Percentiles rank a stretch among this genome's conserved stretches.
phyloP scores from a whole-genome alignment of 2,888 invertebrate genomes.

The Loripinus fragilis region DNA sequence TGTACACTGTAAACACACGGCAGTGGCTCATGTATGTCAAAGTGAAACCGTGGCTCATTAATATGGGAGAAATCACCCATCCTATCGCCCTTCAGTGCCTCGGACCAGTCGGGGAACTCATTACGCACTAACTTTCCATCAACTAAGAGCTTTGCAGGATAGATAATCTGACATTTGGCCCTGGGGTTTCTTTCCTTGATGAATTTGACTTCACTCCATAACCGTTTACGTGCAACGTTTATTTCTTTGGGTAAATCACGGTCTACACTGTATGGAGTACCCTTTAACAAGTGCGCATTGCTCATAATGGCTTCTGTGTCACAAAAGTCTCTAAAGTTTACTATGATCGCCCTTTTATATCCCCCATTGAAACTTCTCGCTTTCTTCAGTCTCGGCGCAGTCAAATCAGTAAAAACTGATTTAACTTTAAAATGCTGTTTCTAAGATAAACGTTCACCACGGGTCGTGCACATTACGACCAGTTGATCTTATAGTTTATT shows the following conservation, averaged over 20 bases:
- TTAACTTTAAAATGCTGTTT: too few relatives aligned
- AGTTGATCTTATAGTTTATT: too few relatives aligned
- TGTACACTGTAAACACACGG: too few relatives aligned
- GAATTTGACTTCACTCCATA: not conserved
- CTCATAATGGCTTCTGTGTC: not conserved
- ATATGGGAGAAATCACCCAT: not conserved
- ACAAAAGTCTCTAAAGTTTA: not conserved
- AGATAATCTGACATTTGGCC: not conserved
- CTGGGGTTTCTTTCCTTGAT: not conserved
- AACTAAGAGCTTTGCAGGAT: not conserved
- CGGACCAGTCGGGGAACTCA: not conserved
- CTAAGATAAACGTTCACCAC: too few relatives aligned
- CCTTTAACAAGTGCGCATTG: not conserved
- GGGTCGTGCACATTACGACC: too few relatives aligned
- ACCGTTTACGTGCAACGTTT: not conserved
- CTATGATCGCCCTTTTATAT: not conserved
- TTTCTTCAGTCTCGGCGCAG: too few relatives aligned
- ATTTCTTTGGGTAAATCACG: not conserved
- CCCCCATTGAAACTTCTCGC: too few relatives aligned
- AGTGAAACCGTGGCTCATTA: too few relatives aligned
- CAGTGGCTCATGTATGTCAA: too few relatives aligned
- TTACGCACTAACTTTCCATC: not conserved
- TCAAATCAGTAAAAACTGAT: too few relatives aligned
- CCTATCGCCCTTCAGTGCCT: not conserved
- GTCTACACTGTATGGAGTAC: not conserved